A percentile compares a stretch with the other conserved stretches of the same genome.
Evolutionary conservation across 2,797 vertebrate genomes (phyloP).

Genomic region (Kryptopterus vitreolus): DNA sequence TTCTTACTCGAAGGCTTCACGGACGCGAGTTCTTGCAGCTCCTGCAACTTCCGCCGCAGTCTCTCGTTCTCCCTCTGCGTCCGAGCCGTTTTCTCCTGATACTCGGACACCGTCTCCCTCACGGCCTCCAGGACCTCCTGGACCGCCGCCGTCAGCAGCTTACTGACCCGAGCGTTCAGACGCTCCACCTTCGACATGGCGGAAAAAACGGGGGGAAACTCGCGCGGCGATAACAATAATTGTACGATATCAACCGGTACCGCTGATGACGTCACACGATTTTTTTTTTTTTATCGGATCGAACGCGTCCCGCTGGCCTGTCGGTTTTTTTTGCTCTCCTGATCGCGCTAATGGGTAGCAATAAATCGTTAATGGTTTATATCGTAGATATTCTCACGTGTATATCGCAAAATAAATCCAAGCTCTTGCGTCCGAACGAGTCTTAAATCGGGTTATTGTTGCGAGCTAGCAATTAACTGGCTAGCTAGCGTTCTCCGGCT

Average conservation of each 20-base stretch:
- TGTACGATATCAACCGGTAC: background rate
- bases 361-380: background rate
- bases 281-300: background rate
- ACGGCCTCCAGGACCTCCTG: slow-evolving; percentile 60
- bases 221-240: background rate
- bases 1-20: background rate
- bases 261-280: slow-evolving; percentile 1
- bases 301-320: background rate
- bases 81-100: slow-evolving; percentile 59
- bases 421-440: background rate
- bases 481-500: no score
- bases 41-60: slow-evolving; percentile 48
- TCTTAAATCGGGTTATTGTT: background rate
- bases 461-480: background rate
- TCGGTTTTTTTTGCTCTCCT: background rate
- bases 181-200: slow-evolving; percentile 60
- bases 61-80: slow-evolving; percentile 60
- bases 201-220: background rate
- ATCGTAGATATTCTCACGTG: background rate
- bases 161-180: slow-evolving; percentile 55
- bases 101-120: slow-evolving; percentile 57
- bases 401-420: background rate
- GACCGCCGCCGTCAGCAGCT: slow-evolving; percentile 55
- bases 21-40: slow-evolving; percentile 49
- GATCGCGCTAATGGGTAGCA: background rate